A percentile compares a stretch with the other conserved stretches of the same genome.
Evolutionary conservation across 2,797 vertebrate species (phyloP).

Genomic region (Sebastes miniatus): DNA sequence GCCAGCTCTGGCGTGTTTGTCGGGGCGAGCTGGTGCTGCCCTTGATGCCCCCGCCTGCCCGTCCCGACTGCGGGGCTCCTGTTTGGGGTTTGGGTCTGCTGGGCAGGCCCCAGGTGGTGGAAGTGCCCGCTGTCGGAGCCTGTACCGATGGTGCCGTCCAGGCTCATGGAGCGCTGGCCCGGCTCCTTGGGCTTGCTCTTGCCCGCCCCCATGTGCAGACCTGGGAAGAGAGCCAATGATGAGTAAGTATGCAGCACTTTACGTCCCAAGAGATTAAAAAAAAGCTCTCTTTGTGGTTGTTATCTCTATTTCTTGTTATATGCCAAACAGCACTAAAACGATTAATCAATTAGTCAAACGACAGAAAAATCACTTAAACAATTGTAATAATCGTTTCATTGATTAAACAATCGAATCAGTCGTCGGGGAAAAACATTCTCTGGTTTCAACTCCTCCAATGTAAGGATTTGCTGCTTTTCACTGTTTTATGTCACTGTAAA

Average conservation of each 20-base stretch:
- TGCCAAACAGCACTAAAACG: background rate
- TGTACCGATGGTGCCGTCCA: conserved; percentile 83
- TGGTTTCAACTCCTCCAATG: background rate
- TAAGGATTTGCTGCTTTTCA: background rate
- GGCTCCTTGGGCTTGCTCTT: conserved; percentile 97
- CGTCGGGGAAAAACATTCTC: background rate
- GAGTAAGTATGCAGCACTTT: conserved; percentile 32
- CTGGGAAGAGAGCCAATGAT: conserved; percentile 59
- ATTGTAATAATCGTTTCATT: background rate
- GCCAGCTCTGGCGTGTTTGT: conserved; percentile 86
- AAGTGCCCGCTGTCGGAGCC: conserved; percentile 82
- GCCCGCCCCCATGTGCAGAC: conserved; percentile 90
- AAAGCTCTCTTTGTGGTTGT: background rate
- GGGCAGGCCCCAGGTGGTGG: conserved; percentile 82
- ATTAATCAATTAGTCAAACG: background rate
- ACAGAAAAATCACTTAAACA: background rate
- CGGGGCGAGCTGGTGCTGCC: conserved; percentile 79
- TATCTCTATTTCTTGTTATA: background rate
- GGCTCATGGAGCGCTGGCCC: conserved; percentile 92
- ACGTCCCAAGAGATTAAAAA: background rate
- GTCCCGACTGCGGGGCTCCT: conserved; percentile 85
- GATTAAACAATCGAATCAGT: background rate
- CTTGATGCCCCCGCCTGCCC: conserved; percentile 82
- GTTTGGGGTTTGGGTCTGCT: conserved; percentile 89
- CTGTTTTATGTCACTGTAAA: background rate